A percentile compares a stretch with the other conserved stretches of the same genome.
Evolutionary conservation across 2,888 invertebrate species (phyloP).

Genomic region (Lycophotia porphyrea): DNA sequence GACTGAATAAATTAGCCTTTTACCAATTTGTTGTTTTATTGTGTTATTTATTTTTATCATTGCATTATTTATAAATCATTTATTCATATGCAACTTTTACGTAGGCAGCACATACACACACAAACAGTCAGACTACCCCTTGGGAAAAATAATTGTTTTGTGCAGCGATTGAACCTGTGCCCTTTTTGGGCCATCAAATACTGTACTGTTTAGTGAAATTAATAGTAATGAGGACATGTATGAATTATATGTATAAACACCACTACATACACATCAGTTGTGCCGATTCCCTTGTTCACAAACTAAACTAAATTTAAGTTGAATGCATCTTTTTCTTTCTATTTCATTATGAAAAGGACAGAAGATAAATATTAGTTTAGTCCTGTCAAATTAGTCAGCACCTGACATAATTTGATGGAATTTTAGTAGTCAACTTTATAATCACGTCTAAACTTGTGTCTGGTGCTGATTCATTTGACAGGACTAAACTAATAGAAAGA

Average conservation of each 20-base stretch:
- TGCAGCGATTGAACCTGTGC: background rate
- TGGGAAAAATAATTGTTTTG: background rate
- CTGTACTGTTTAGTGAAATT: background rate
- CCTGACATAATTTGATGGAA: too few species aligned
- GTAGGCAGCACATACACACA: background rate
- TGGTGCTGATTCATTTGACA: too few species aligned
- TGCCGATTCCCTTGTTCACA: too few species aligned
- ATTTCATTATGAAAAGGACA: too few species aligned
- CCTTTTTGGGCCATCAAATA: background rate
- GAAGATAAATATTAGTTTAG: too few species aligned
- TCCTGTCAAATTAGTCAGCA: too few species aligned
- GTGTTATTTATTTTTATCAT: background rate
- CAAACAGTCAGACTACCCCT: background rate
- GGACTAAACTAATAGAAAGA: too few species aligned
- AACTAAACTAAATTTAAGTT: too few species aligned
- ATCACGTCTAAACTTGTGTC: too few species aligned
- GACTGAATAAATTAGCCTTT: slow-evolving; percentile 82
- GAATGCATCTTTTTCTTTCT: too few species aligned
- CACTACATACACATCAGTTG: background rate
- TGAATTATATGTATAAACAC: background rate
- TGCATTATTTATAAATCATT: too few species aligned
- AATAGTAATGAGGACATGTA: background rate
- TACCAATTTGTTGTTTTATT: slow-evolving; percentile 67
- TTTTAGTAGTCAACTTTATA: too few species aligned
- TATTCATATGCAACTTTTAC: background rate